Base-by-base conservation (phyloP, 2,888 invertebrate species). In the Nomada ferruginata region DNA sequence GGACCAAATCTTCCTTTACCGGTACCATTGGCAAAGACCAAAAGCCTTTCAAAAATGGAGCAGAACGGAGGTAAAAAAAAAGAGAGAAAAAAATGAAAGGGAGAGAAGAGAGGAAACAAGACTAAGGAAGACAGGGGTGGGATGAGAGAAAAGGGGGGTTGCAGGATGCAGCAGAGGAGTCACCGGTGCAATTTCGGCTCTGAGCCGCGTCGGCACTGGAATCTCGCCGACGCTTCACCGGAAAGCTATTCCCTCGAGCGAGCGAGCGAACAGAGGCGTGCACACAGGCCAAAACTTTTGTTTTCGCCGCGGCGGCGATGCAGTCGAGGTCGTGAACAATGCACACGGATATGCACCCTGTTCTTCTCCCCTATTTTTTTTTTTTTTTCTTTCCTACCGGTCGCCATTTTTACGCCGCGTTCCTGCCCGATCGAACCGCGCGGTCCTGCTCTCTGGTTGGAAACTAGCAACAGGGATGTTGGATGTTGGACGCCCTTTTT, bases 261-360 rank as follows among this genome's bases (percentile, higher is more conserved):
- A 82, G 44, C 29, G 60, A 47, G 60, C 55, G 50, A 47, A 74
- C 70, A 79, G 78, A 69, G 74, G 76, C 61, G 53, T 63, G 61
- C 73, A 53, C 61, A 47, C 55, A 65, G 55, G 66, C 71, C 29
- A 66, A 59, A 76, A 88, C 86, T 88, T 88, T 88, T 87, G 86
- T 88, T 87, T 87, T 81, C 76, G 50, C 74, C 63, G 15, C 15
- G 23, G 64, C 61, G 61, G 70, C 75, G 36, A 20, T 60, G 70
- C 73, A 59, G 75, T 23, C 75, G 78, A 72, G 84, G 79, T 79
- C 79, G 78, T 36, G 55, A 64, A 87, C 86, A 86, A 87, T 87
- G 86, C 75, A 70, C 72, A 69, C 65, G 47, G 59, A 77, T 78
- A 64, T 85, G 69, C 76, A 50, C 0, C 52, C 42, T n/a, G 13